Conservation (phyloP, 2,888 invertebrate genomes). For the Catonia carolina region DNA sequence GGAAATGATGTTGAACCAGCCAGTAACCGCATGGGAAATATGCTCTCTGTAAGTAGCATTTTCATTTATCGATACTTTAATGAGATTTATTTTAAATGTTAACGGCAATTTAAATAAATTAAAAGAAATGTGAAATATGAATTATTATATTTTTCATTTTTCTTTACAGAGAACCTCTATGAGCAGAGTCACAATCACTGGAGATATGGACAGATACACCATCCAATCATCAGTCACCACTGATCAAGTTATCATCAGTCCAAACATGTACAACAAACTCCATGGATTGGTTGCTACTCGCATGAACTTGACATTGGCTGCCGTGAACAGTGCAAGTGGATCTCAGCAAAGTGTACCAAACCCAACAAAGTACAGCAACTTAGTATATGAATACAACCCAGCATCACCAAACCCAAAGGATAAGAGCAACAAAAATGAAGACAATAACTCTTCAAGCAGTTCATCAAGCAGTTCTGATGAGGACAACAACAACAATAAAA, state of each 20-base stretch:
- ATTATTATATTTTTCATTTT: neutral
- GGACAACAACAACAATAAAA: constrained; percentile 9
- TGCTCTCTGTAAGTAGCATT: too few species aligned
- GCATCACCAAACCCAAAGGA: constrained; percentile 35
- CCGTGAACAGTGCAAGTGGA: constrained; percentile 39
- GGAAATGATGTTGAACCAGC: too few species aligned
- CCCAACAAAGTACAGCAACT: constrained; percentile 46
- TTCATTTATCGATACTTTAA: too few species aligned
- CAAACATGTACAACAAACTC: constrained; percentile 48
- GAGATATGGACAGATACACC: constrained; percentile 49
- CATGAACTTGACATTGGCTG: constrained; percentile 48
- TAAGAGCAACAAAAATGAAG: neutral
- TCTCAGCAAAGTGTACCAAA: constrained; percentile 45
- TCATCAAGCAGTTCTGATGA: constrained; percentile 32
- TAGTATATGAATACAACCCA: constrained; percentile 50
- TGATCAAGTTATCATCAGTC: constrained; percentile 42
- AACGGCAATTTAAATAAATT: neutral
- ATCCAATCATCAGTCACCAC: constrained; percentile 59
- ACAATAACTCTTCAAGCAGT: constrained; percentile 21
- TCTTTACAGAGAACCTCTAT: constrained; percentile 49
- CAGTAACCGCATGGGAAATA: too few species aligned
- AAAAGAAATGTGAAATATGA: neutral
- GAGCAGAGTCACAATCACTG: constrained; percentile 51
- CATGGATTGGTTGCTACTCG: constrained; percentile 57
- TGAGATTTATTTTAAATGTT: too few species aligned